Evolutionary conservation across 1,140 invertebrate genomes (phyloP).

Genomic region (Saccostrea glomerata): DNA sequence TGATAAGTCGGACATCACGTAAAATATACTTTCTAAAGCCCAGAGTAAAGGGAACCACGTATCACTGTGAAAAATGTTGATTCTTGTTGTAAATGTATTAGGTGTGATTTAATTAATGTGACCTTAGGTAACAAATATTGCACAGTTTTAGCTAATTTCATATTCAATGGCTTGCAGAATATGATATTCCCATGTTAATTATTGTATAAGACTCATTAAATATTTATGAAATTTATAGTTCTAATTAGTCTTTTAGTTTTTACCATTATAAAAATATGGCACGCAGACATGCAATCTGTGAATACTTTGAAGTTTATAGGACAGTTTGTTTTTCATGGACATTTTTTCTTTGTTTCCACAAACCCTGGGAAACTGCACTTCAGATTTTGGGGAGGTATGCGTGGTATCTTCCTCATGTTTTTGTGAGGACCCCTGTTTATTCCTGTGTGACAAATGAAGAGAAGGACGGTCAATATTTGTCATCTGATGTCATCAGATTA

Average conservation of each 20-base stretch:
- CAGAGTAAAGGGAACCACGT: too few relatives aligned
- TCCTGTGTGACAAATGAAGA: neutral
- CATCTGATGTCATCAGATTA: slow-evolving; percentile 9
- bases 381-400: neutral
- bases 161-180: neutral
- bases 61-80: too few relatives aligned
- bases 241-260: neutral
- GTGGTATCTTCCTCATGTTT: neutral
- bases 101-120: neutral
- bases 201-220: slow-evolving; percentile 12
- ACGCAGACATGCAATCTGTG: neutral
- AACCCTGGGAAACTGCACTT: neutral
- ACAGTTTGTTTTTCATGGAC: neutral
- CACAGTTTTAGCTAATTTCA: neutral
- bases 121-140: neutral
- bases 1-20: neutral
- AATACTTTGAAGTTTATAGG: neutral
- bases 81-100: neutral
- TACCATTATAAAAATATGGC: neutral
- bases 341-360: neutral
- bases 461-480: slow-evolving; percentile 1
- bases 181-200: neutral
- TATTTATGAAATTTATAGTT: neutral
- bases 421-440: neutral
- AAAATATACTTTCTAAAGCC: too few relatives aligned